Conservation (phyloP, 2,797 vertebrate genomes). For the Dendrocincla tyrannina region DNA sequence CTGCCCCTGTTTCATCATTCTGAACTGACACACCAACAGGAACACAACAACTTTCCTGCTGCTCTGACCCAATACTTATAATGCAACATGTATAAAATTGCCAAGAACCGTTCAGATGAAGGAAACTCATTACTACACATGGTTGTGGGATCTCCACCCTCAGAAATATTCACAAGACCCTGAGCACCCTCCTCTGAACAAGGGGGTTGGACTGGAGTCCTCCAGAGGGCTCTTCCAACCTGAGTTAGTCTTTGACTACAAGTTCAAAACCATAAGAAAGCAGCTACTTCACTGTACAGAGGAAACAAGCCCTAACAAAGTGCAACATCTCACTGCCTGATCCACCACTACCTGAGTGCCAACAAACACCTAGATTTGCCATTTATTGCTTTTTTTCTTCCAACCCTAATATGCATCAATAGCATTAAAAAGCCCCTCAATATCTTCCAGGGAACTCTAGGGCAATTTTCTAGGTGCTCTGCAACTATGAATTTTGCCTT, state of each 20-base stretch:
- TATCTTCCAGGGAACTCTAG: not conserved
- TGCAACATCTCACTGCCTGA: not conserved
- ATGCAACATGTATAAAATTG: rapidly evolving
- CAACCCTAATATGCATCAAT: not conserved
- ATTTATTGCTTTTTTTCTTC: not conserved
- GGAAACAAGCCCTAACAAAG: not conserved
- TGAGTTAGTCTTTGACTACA: not conserved
- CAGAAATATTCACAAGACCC: not conserved
- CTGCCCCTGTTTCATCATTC: not conserved
- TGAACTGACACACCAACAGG: not conserved
- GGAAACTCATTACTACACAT: not conserved
- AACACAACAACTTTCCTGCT: not conserved
- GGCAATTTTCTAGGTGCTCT: not conserved
- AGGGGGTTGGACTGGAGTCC: not conserved
- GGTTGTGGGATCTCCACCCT: not conserved
- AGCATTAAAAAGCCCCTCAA: not conserved
- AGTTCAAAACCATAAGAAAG: not conserved
- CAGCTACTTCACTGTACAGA: not conserved
- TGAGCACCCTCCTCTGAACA: not conserved
- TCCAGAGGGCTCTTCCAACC: not conserved
- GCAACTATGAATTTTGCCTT: not conserved
- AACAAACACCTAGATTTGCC: not conserved
- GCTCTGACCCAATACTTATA: not conserved
- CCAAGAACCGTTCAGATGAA: rapidly evolving
- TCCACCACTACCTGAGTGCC: not conserved